A percentile compares a stretch with the other conserved stretches of the same genome.
Evolutionary conservation across 2,888 invertebrate genomes (phyloP).

Genomic region (Mechanitis messenoides): DNA sequence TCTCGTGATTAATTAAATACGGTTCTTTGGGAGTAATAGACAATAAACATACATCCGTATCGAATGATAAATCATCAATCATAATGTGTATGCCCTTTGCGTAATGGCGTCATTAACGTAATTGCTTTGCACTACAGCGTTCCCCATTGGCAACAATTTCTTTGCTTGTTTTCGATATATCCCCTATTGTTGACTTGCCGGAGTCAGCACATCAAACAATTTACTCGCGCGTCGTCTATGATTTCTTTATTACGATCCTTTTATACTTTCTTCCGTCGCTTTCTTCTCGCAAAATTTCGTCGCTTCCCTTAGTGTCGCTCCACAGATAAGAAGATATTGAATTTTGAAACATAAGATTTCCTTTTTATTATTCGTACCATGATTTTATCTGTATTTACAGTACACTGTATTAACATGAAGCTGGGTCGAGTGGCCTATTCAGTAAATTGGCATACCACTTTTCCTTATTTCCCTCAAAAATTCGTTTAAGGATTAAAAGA

Average conservation of each 20-base stretch:
- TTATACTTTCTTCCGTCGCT: constrained; percentile 55
- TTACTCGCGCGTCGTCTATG: constrained; percentile 60
- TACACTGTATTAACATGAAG: constrained; percentile 44
- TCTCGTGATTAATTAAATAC: constrained; percentile 33
- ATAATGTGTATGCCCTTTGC: constrained; percentile 41
- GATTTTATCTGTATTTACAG: constrained; percentile 49
- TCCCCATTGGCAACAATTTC: constrained; percentile 41
- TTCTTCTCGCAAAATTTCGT: constrained; percentile 28
- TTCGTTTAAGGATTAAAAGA: constrained; percentile 46
- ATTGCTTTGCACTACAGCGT: constrained; percentile 45
- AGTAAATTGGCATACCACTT: constrained; percentile 49
- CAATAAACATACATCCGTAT: constrained; percentile 13
- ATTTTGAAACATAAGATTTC: constrained; percentile 64
- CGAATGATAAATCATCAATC: constrained; percentile 28
- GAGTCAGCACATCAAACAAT: constrained; percentile 61
- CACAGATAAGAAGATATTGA: constrained; percentile 62
- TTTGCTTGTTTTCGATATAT: constrained; percentile 40
- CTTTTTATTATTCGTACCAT: constrained; percentile 48
- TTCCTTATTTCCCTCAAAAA: constrained; percentile 26
- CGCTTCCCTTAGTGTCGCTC: constrained; percentile 40
- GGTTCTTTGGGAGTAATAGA: constrained; percentile 11
- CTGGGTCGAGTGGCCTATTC: constrained; percentile 48
- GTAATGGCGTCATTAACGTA: constrained; percentile 54
- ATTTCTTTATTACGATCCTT: constrained; percentile 62
- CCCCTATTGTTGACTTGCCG: constrained; percentile 36